Evolutionary conservation across 2,113 vertebrate genomes (phyloP), one percentile per base, ranked within the genome.

Genomic region (Argyrosomus japonicus): DNA sequence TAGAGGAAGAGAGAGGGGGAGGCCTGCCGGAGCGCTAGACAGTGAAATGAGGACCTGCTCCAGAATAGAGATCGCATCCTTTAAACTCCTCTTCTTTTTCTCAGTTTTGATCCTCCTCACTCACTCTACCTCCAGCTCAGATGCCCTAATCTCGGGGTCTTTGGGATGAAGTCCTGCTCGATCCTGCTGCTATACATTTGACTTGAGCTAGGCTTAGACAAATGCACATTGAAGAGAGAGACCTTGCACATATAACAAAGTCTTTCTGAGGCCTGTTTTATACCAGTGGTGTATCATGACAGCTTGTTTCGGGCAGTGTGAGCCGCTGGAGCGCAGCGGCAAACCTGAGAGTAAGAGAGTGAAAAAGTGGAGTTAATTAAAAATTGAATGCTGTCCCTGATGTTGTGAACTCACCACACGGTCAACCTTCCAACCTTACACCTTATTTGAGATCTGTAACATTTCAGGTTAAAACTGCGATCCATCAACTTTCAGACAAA

Each of bases 31-130:
- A 78, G 88, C 60, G 43, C 84, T 64, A 87, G 81, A 85, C 83
- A 77, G 87, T 85, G 85, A 87, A 89, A 87, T 64, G 65, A 89
- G 83, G 79, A 87, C 75, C 70, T 75, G 68, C 79, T 84, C 69
- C 48, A 73, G 67, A 88, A 88, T 75, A 86, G 77, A 84, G 86
- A 88, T 76, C 11, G 14, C 67, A 75, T 84, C 87, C 79, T 87
- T 84, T 78, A 45, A 81, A 72, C 70, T 79, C 58, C 25, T 68
- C 74, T 54, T 84, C 48, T 79, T 60, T 68, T 78, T 25, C 62
- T 77, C 63, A 15, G 40, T 63, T 87, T 76, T 85, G 73, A 86
- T 74, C 83, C 74, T 56, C 64, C 58, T 57, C 63, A 6, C 53
- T 70, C 5, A 19, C 45, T 72, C 29, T 36, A 23, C 68, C 64